Base-by-base conservation (phyloP, 1,140 invertebrate genomes). In the Cheumatopsyche charites region DNA sequence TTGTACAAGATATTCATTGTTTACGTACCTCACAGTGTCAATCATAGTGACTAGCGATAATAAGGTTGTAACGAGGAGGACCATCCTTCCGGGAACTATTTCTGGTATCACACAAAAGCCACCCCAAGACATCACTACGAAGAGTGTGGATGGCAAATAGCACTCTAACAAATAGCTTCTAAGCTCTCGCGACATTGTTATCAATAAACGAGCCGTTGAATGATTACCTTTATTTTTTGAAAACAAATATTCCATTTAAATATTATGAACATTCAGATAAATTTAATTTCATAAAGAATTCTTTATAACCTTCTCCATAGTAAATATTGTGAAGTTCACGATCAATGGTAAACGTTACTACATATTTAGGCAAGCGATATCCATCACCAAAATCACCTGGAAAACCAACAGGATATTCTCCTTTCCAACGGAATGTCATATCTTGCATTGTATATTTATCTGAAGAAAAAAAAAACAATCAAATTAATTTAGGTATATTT, bases 121-220 rank as follows among this genome's bases (percentile, higher is more conserved):
- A 58, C 88, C 86, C 88, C 88, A 90, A 0, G 87, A 88, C 75
- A 90, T 88, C 73, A 88, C 86, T 26, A 89, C 87, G 74, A 89
- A 89, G 36, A 90, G 77, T 1, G 87, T 86, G 7, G 86, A 88
- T 0, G 88, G 88, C 9, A 90, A 78, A 75, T 89, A 90, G 70
- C 86, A 88, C 77, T 89, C 88, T 25, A 89, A 77, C 1, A 89
- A 79, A 72, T 89, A 88, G 67, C 87, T 86, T 25, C 86, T 80
- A 1, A 88, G 79, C 77, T 88, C 87, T 17, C 88, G 76, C 13
- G 87, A 87, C 69, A 89, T 79, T 66, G 83, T 86, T 52, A 89
- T 87, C 72, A 84, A 80, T 45, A 88, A 78, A 25, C 87, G 78
- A 13, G 86, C 86, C 36, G 85, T 85, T 17, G 85, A 87, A 77